Conservation (phyloP, 2,888 invertebrate species). For the Cremastobaeus sp. region DNA sequence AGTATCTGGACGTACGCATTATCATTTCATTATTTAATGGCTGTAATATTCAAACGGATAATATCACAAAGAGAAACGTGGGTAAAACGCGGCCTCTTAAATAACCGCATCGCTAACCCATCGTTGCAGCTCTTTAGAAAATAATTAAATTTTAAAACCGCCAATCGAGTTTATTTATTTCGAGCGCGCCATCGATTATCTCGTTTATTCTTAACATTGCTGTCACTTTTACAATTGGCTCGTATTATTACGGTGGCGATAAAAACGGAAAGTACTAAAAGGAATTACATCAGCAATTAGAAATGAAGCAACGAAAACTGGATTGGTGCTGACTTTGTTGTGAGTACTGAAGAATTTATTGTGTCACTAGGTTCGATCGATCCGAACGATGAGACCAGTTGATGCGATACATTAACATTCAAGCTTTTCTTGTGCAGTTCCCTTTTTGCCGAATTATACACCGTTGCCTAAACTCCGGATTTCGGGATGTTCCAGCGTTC, state of each 20-base stretch:
- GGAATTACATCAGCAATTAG: too few relatives aligned
- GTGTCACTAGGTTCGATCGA: slow-evolving; percentile 19
- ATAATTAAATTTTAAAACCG: too few relatives aligned
- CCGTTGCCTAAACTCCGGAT: background rate
- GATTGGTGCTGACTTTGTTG: slow-evolving; percentile 22
- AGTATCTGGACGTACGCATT: slow-evolving; percentile 77
- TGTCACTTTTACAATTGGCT: too few relatives aligned
- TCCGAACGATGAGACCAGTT: slow-evolving; percentile 10
- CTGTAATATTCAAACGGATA: background rate
- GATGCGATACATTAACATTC: slow-evolving; percentile 21
- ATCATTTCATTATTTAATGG: background rate
- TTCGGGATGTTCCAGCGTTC: too few relatives aligned
- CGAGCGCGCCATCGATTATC: too few relatives aligned
- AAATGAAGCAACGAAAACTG: slow-evolving; percentile 34
- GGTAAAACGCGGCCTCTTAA: too few relatives aligned
- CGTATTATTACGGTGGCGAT: slow-evolving; percentile 10
- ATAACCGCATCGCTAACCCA: too few relatives aligned
- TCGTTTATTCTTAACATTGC: too few relatives aligned
- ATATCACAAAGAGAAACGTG: background rate
- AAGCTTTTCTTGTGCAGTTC: background rate
- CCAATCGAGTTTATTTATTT: too few relatives aligned
- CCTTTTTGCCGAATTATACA: background rate
- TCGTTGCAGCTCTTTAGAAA: too few relatives aligned
- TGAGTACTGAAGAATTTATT: slow-evolving; percentile 35
- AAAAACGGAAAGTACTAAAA: slow-evolving; percentile 41